A percentile compares a stretch with the other conserved stretches of the same genome.
Evolutionary conservation across 2,113 vertebrate species (phyloP).

Genomic region (Gorsachius goisagi): DNA sequence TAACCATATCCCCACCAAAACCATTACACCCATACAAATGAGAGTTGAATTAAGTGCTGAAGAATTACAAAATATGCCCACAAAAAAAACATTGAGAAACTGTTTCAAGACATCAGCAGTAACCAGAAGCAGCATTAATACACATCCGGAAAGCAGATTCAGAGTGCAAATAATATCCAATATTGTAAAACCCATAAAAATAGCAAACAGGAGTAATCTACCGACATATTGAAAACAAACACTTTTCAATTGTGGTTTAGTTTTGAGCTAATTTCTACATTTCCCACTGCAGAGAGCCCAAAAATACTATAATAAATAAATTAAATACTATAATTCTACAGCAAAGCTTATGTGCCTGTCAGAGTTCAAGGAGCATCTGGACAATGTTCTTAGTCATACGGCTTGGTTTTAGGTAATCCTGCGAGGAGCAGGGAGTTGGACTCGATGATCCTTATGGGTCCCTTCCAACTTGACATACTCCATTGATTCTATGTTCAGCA

Average conservation of each 20-base stretch:
- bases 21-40: neutral
- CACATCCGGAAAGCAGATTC: neutral
- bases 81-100: neutral
- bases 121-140: neutral
- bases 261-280: neutral
- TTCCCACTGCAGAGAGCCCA: neutral
- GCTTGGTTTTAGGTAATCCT: neutral
- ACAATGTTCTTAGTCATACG: neutral
- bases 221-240: neutral
- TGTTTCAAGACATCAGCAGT: neutral
- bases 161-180: neutral
- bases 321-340: neutral
- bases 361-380: neutral
- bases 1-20: neutral
- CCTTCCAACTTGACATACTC: neutral
- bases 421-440: neutral
- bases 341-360: neutral
- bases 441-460: neutral
- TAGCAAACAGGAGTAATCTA: neutral
- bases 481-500: neutral
- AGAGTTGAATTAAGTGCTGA: neutral
- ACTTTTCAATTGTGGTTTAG: neutral
- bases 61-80: neutral
- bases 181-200: accelerated
- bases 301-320: neutral